These are phyloP conservation scores for Pseudanteris insignis DNA, from an alignment of 2,888 invertebrate species.

Conservation along the genomic window DNA sequence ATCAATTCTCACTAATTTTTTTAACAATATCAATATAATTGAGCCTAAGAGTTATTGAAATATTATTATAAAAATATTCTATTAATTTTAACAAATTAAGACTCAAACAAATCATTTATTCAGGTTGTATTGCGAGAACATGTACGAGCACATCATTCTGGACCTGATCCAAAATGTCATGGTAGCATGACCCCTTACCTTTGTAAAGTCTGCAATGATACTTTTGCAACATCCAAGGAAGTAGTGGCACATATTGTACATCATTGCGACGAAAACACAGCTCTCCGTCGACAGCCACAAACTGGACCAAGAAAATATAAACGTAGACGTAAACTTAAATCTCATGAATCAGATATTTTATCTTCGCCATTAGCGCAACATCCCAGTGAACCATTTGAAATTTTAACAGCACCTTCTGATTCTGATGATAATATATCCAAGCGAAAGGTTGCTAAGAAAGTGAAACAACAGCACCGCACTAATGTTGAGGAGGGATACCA, in stretches of 20 bases:
- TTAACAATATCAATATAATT: too few species aligned
- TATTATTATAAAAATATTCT: slow-evolving; percentile 1
- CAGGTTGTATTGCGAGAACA: slow-evolving; percentile 83
- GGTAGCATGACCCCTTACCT: slow-evolving; percentile 75
- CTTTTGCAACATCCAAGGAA: slow-evolving; percentile 77
- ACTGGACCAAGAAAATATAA: slow-evolving; percentile 83
- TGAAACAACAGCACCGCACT: slow-evolving; percentile 57
- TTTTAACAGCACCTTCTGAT: slow-evolving; percentile 57
- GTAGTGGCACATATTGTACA: slow-evolving; percentile 84
- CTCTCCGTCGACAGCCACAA: slow-evolving; percentile 81
- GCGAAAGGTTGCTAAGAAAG: slow-evolving; percentile 60
- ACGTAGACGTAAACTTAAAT: slow-evolving; percentile 79
- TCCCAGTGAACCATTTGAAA: slow-evolving; percentile 56
- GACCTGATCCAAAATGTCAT: slow-evolving; percentile 75
- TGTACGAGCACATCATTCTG: slow-evolving; percentile 86
- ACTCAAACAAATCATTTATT: too few species aligned
- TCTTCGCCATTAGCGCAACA: slow-evolving; percentile 43
- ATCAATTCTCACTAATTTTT: too few species aligned
- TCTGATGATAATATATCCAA: slow-evolving; percentile 63
- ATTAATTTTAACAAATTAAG: too few species aligned
- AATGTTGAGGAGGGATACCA: slow-evolving; percentile 62
- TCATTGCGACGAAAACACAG: slow-evolving; percentile 87
- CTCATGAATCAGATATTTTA: slow-evolving; percentile 66
- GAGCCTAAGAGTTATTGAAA: too few species aligned
- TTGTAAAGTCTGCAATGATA: slow-evolving; percentile 80